Evolutionary conservation across 2,797 vertebrate genomes (phyloP).

Genomic region (Rhadinocentrus ornatus): DNA sequence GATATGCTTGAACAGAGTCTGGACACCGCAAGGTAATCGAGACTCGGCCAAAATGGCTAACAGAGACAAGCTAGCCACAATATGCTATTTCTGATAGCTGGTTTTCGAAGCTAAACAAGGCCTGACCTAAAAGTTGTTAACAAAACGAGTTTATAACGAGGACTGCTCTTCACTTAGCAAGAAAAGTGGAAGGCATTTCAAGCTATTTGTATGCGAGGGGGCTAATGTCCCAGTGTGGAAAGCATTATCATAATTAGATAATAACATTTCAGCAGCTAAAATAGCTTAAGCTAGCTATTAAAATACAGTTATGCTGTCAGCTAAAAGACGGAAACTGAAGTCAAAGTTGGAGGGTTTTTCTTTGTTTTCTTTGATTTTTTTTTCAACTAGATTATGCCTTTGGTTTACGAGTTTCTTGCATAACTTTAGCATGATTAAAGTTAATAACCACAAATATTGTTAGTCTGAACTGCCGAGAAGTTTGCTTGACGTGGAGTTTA

Average conservation of each 20-base stretch:
- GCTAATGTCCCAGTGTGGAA: not conserved
- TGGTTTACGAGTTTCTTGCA: not conserved
- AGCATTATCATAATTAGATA: slow-evolving; percentile 13
- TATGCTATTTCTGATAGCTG: slow-evolving; percentile 65
- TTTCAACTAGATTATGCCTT: not conserved
- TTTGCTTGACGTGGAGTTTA: slow-evolving; percentile 1
- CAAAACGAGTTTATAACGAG: slow-evolving; percentile 21
- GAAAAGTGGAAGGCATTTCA: not conserved
- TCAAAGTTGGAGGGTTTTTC: not conserved
- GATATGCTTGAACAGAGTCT: slow-evolving; percentile 91
- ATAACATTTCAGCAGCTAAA: slow-evolving; percentile 18
- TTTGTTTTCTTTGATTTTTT: not conserved
- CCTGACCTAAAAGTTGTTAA: slow-evolving; percentile 55
- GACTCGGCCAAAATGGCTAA: slow-evolving; percentile 69
- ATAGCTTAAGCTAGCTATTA: slow-evolving; percentile 52
- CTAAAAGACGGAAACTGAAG: not conserved
- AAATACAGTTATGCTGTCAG: slow-evolving; percentile 39
- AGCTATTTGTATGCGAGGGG: not conserved
- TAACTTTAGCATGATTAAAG: slow-evolving; percentile 6
- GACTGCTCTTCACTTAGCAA: slow-evolving; percentile 1
- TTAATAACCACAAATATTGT: not conserved
- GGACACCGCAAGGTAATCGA: slow-evolving; percentile 85
- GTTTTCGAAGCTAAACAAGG: slow-evolving; percentile 59
- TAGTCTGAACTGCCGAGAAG: not conserved
- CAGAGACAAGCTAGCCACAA: slow-evolving; percentile 58